Evolutionary conservation across 2,797 vertebrate genomes (phyloP).

Genomic region (Orestias chungarensis): DNA sequence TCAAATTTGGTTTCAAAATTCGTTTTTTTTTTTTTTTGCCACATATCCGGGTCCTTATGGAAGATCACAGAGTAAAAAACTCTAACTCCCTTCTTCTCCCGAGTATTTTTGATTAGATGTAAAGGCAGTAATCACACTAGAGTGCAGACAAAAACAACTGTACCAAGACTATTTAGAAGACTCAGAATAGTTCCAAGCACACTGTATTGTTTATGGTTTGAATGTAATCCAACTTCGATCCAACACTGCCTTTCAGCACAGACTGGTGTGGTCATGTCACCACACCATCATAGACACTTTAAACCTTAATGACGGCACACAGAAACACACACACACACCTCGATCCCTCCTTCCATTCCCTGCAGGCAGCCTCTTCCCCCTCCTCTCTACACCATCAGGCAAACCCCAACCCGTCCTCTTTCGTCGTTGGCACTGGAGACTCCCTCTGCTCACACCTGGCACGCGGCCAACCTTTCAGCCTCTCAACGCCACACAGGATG

Average conservation of each 20-base stretch:
- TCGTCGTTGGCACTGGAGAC: slow-evolving; percentile 81
- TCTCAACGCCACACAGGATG: slow-evolving; percentile 78
- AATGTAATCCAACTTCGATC: neutral
- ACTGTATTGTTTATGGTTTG: neutral
- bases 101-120: neutral
- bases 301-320: slow-evolving; percentile 87
- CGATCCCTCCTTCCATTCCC: slow-evolving; percentile 51
- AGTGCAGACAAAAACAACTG: neutral
- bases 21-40: neutral
- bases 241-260: slow-evolving; percentile 60
- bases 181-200: neutral
- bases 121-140: neutral
- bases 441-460: slow-evolving; percentile 89
- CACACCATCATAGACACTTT: slow-evolving; percentile 77
- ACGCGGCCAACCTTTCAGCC: slow-evolving; percentile 85
- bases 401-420: slow-evolving; percentile 87
- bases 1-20: neutral
- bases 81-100: neutral
- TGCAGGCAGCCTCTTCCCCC: slow-evolving; percentile 76
- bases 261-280: slow-evolving; percentile 78
- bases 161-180: neutral
- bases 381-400: slow-evolving; percentile 84
- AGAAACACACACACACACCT: slow-evolving; percentile 79
- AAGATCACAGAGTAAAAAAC: neutral
- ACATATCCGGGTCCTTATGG: too few relatives aligned